Percentiles rank a stretch among this genome's conserved stretches.
phyloP scores from a whole-genome alignment of 37 sponge, comb jelly and placozoan species.

The Halisarca cf. caerulea region DNA sequence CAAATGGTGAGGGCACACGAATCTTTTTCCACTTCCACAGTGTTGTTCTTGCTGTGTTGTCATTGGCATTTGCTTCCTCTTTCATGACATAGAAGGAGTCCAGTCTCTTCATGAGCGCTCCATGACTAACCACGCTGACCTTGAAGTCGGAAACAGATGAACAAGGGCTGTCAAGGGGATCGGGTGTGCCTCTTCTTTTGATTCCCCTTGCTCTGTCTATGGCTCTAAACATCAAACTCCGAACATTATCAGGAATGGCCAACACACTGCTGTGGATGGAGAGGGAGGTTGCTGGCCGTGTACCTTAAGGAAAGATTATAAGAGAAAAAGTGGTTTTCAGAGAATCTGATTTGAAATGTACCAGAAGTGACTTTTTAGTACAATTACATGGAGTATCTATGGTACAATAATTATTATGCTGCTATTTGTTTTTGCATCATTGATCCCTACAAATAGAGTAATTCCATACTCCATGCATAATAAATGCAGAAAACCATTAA shows the following conservation, averaged over 20 bases:
- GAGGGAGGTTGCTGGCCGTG: not conserved
- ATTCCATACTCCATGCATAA: too few species aligned
- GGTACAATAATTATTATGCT: slow-evolving; percentile 83
- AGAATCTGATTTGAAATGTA: too few species aligned
- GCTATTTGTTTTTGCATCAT: slow-evolving; percentile 66
- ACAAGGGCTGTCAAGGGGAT: slow-evolving; percentile 12
- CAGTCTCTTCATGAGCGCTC: slow-evolving; percentile 9
- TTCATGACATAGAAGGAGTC: slow-evolving; percentile 13
- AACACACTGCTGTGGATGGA: slow-evolving; percentile 24
- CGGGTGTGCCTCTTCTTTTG: not conserved
- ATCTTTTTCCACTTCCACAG: slow-evolving; percentile 16
- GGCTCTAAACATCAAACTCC: slow-evolving; percentile 11
- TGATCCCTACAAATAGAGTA: too few species aligned
- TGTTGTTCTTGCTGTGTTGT: not conserved
- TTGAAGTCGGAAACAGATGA: slow-evolving; percentile 22
- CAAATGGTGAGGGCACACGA: not conserved
- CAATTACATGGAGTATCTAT: not conserved
- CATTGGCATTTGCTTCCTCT: not conserved
- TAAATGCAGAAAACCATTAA: too few species aligned
- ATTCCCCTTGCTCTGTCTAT: slow-evolving; percentile 16
- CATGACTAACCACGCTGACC: slow-evolving; percentile 25
- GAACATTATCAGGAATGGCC: slow-evolving; percentile 22
- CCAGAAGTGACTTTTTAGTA: too few species aligned
- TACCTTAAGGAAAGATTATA: too few species aligned
- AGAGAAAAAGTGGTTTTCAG: too few species aligned